Percentiles rank a stretch among this genome's conserved stretches.
Conservation (phyloP, 2,888 invertebrate genomes). For the Himalopsyche kuldschensis region DNA sequence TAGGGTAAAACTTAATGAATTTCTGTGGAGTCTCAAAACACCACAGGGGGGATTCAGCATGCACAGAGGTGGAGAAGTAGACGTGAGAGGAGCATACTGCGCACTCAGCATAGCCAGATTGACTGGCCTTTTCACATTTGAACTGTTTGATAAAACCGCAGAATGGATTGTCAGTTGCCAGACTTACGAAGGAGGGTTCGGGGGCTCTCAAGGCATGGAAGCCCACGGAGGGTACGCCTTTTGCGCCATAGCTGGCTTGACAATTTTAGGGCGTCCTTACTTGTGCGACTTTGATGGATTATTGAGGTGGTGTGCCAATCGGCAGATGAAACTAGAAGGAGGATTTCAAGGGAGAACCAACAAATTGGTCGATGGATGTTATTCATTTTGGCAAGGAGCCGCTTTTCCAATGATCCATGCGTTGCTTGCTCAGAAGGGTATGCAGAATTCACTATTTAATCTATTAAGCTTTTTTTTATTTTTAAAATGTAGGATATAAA, state of each 20-base stretch:
- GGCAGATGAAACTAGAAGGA: slow-evolving; percentile 93
- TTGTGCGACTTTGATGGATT: slow-evolving; percentile 76
- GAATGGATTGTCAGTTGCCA: slow-evolving; percentile 96
- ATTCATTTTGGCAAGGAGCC: slow-evolving; percentile 98
- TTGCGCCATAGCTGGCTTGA: slow-evolving; percentile 90
- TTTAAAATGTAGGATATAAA: too few relatives aligned
- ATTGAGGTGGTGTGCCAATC: slow-evolving; percentile 83
- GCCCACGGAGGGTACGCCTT: slow-evolving; percentile 99
- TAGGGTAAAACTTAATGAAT: slow-evolving; percentile 72
- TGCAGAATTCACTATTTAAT: too few relatives aligned
- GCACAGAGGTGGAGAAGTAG: slow-evolving; percentile 90
- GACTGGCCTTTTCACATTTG: slow-evolving; percentile 74
- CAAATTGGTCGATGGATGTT: slow-evolving; percentile 97
- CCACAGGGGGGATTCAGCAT: slow-evolving; percentile 90
- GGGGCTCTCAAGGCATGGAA: slow-evolving; percentile 91
- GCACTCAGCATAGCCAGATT: slow-evolving; percentile 88
- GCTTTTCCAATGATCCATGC: slow-evolving; percentile 85
- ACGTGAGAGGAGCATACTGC: slow-evolving; percentile 96
- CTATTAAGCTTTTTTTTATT: too few relatives aligned
- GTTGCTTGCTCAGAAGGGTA: slow-evolving; percentile 60
- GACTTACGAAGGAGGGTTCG: slow-evolving; percentile 98
- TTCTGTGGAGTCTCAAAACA: slow-evolving; percentile 75
- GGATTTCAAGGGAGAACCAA: slow-evolving; percentile 98
- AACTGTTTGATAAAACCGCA: slow-evolving; percentile 81
- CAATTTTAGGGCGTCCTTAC: slow-evolving; percentile 75